phyloP scores from a whole-genome alignment of 2,113 vertebrate species.

The Platysteira castanea region DNA sequence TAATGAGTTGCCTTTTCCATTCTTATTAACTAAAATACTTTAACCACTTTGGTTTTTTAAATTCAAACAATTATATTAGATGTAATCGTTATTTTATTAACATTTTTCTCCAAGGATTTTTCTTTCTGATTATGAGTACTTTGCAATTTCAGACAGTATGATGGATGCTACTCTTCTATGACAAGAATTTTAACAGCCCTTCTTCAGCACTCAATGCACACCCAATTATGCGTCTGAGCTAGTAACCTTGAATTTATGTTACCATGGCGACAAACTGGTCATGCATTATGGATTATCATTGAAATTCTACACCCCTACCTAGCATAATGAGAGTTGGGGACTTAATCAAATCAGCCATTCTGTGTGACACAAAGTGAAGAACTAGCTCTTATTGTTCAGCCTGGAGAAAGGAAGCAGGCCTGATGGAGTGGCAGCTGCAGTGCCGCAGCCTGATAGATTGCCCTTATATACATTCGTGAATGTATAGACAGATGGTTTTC shows the following conservation, averaged over 20 bases:
- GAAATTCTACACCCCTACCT: slow-evolving; percentile 99
- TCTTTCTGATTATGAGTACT: slow-evolving; percentile 91
- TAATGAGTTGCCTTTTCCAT: slow-evolving; percentile 61
- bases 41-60: slow-evolving; percentile 63
- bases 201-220: slow-evolving; percentile 93
- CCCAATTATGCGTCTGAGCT: slow-evolving; percentile 99
- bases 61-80: slow-evolving; percentile 76
- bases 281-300: slow-evolving; percentile 99
- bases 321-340: slow-evolving; percentile 99
- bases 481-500: slow-evolving; percentile 98
- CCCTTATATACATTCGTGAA: slow-evolving; percentile 91
- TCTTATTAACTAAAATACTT: slow-evolving; percentile 66
- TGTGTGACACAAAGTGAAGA: slow-evolving; percentile 97
- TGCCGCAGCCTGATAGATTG: slow-evolving; percentile 92
- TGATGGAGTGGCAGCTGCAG: slow-evolving; percentile 89
- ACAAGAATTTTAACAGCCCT: slow-evolving; percentile 99
- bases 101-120: slow-evolving; percentile 88
- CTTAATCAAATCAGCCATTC: slow-evolving; percentile 99
- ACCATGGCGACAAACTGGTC: slow-evolving; percentile 98
- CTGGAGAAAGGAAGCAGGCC: slow-evolving; percentile 83
- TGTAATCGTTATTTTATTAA: slow-evolving; percentile 81
- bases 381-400: slow-evolving; percentile 89
- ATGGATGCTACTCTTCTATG: slow-evolving; percentile 97
- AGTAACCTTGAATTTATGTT: slow-evolving; percentile 99
- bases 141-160: slow-evolving; percentile 92